Base-by-base conservation (phyloP, 1,140 invertebrate genomes). In the Scylla paramamosain region DNA sequence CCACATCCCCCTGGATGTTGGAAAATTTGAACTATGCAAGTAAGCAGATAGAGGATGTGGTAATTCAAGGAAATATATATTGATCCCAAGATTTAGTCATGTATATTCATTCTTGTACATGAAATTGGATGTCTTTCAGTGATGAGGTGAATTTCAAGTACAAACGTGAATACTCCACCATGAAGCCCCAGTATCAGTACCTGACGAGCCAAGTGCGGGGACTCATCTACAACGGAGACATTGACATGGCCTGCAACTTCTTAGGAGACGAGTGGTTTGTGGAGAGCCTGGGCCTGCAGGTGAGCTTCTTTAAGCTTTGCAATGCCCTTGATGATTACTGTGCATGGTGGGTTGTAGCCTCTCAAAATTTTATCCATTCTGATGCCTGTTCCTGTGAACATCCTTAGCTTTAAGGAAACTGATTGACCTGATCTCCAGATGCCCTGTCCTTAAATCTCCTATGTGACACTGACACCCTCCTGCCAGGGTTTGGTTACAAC, bases 201-300 rank as follows among this genome's bases (percentile, higher is more conserved):
- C 83, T 95, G 89, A 92, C 84, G 0, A n/a, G 82, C 25, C 31
- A 31, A 12, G 91, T 95, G 12, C 45, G 94, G 16, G 94, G 94
- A 28, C 91, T 95, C 4, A 32, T 95, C 8, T 95, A 95, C 84
- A 95, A 95, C 86, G 94, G 94, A 29, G 94, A 95, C 31, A 92
- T 95, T 88, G 94, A 95, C 83, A 95, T 95, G 94, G 94, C 94
- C 10, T 95, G 94, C 52, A 95, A 95, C 83, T 95, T 95, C 84
- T 31, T 95, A 20, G 94, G 94, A 10, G 94, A 95, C 77, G 94
- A 95, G 59, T 95, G 94, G 94, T 95, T 95, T 87, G 91, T 92
- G 25, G 91, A 95, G 29, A 87, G 91, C 45, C 84, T 95, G 8
- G 94, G 52, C 14, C 32, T 95, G 14, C 92, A 77, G 94, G 94